These are phyloP conservation scores for Zaprionus vittiger DNA, from an alignment of 1,140 invertebrate genomes.

Conservation along the genomic window DNA sequence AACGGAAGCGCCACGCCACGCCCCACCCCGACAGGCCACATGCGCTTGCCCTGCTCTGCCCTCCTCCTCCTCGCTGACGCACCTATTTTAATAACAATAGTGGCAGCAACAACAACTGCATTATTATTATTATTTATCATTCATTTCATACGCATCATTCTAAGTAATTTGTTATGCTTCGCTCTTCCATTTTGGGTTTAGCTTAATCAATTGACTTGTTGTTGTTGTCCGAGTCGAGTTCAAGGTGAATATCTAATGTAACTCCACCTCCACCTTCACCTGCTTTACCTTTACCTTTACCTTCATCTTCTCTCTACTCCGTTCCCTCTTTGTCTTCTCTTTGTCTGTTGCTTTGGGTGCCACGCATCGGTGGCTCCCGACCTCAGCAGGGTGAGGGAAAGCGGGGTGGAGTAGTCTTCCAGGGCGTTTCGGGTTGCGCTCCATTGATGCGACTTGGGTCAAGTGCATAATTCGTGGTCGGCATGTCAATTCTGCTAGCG, in stretches of 20 bases:
- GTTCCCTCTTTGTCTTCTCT: not conserved
- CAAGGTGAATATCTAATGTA: constrained; percentile 38
- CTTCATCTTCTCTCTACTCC: not conserved
- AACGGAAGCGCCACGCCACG: constrained; percentile 42
- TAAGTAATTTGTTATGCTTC: constrained; percentile 58
- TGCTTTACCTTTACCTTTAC: not conserved
- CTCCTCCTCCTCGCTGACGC: not conserved
- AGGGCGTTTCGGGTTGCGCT: constrained; percentile 6
- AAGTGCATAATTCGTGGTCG: constrained; percentile 36
- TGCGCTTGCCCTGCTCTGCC: not conserved
- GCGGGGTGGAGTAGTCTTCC: not conserved
- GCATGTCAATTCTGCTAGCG: constrained; percentile 19
- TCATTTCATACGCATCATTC: constrained; percentile 34
- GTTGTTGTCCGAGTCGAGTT: constrained; percentile 26
- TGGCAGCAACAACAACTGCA: constrained; percentile 38
- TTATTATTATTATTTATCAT: constrained; percentile 30
- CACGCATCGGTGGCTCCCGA: constrained; percentile 32
- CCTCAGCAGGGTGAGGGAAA: not conserved
- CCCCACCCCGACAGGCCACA: constrained; percentile 1
- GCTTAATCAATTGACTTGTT: constrained; percentile 40
- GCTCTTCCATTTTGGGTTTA: constrained; percentile 13
- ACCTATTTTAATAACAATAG: constrained; percentile 22
- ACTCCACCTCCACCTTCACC: not conserved
- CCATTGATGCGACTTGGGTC: constrained; percentile 35
- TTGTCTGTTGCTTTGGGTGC: constrained; percentile 6